These are phyloP conservation scores for Homarus gammarus DNA, from an alignment of 2,888 invertebrate species.

Conservation along the genomic window DNA sequence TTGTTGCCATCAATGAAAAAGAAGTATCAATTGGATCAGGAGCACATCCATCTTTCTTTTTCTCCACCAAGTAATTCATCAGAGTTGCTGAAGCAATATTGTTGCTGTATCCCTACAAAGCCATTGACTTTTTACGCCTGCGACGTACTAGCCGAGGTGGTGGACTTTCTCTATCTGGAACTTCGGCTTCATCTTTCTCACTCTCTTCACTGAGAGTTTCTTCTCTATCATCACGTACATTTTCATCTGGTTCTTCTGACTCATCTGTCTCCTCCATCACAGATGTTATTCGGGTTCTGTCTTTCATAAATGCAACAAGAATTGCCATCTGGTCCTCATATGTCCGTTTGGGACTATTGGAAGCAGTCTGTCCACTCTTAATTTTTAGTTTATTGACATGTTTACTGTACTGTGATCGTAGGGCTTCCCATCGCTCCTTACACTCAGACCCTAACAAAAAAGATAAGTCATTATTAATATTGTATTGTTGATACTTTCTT, in stretches of 20 bases:
- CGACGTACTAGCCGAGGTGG: constrained; percentile 41
- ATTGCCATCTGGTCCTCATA: constrained; percentile 52
- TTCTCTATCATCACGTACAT: constrained; percentile 41
- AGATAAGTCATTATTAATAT: constrained; percentile 39
- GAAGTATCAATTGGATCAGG: constrained; percentile 59
- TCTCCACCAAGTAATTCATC: constrained; percentile 54
- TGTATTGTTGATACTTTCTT: not conserved
- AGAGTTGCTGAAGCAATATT: constrained; percentile 55
- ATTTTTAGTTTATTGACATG: constrained; percentile 21
- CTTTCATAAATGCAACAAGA: constrained; percentile 45
- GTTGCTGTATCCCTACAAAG: constrained; percentile 34
- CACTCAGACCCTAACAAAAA: constrained; percentile 48
- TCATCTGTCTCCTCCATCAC: constrained; percentile 30
- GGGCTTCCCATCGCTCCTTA: constrained; percentile 49
- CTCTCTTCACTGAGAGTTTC: constrained; percentile 33
- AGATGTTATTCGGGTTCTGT: constrained; percentile 49
- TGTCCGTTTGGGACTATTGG: constrained; percentile 27
- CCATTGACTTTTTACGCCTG: constrained; percentile 24
- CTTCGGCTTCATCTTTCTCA: constrained; percentile 8
- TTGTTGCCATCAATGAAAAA: constrained; percentile 60
- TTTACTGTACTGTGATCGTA: constrained; percentile 46
- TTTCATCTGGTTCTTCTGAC: constrained; percentile 49
- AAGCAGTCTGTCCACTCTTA: constrained; percentile 35
- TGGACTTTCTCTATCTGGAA: constrained; percentile 19
- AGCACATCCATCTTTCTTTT: constrained; percentile 41